phyloP scores from a whole-genome alignment of 2,113 vertebrate species.

The Pedetes capensis region DNA sequence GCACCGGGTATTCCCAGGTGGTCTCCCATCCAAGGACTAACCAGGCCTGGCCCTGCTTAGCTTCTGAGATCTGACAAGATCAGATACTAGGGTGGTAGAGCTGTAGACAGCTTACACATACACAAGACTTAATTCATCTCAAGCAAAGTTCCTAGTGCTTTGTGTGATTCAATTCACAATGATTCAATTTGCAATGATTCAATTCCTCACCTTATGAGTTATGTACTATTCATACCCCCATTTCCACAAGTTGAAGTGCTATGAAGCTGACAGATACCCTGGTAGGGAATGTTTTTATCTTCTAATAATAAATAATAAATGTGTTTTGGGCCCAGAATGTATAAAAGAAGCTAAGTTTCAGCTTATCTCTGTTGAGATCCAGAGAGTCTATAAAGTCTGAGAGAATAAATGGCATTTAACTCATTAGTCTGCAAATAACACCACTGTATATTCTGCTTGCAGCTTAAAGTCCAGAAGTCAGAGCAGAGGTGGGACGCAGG shows the following conservation, averaged over 20 bases:
- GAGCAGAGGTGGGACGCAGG: slow-evolving; percentile 78
- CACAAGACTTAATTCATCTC: not conserved
- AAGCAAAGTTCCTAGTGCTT: not conserved
- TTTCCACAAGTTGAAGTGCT: not conserved
- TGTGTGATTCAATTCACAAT: not conserved
- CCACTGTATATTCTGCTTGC: slow-evolving; percentile 50
- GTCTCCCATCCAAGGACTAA: too few species aligned
- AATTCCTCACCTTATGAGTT: not conserved
- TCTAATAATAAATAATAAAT: not conserved
- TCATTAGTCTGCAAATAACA: slow-evolving; percentile 63
- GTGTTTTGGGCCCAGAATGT: not conserved
- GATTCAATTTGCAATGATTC: not conserved
- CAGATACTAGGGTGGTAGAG: too few species aligned
- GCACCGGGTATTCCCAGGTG: too few species aligned
- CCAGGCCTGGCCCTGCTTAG: too few species aligned
- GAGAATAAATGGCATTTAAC: slow-evolving; percentile 60
- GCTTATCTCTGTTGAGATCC: slow-evolving; percentile 4
- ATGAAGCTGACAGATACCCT: not conserved
- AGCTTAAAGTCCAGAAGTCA: slow-evolving; percentile 71
- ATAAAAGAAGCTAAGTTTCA: not conserved
- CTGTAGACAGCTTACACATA: not conserved
- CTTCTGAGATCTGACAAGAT: too few species aligned
- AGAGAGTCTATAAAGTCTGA: slow-evolving; percentile 40
- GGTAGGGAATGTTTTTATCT: not conserved
- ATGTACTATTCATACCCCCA: not conserved